Percentiles rank a stretch among this genome's conserved stretches.
phyloP scores from a whole-genome alignment of 2,113 vertebrate species.

The Athene cunicularia region DNA sequence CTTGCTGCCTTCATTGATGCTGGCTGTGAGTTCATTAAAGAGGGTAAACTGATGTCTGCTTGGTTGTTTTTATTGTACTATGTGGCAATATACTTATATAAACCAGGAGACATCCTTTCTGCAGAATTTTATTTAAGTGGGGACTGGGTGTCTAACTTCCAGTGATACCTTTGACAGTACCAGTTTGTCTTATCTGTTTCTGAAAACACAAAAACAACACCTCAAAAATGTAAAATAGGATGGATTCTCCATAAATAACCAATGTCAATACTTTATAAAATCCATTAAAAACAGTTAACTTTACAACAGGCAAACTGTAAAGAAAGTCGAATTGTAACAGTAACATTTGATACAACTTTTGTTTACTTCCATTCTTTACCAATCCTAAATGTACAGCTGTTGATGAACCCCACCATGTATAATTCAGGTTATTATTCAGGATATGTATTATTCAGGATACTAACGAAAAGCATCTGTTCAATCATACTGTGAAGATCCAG shows the following conservation, averaged over 20 bases:
- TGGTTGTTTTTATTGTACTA: not conserved
- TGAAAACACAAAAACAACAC: not conserved
- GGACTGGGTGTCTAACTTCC: not conserved
- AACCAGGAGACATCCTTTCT: not conserved
- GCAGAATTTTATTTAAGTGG: not conserved
- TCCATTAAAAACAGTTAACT: not conserved
- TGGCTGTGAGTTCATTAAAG: not conserved
- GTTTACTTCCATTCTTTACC: not conserved
- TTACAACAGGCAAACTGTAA: not conserved
- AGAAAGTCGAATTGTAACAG: not conserved
- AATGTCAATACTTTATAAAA: not conserved
- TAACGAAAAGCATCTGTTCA: not conserved
- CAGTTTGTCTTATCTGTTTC: not conserved
- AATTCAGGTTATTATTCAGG: not conserved
- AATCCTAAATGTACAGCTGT: not conserved
- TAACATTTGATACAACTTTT: not conserved
- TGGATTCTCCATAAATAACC: not conserved
- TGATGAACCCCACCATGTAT: not conserved
- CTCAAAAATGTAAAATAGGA: not conserved
- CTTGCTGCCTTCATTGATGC: not conserved
- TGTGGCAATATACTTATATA: not conserved
- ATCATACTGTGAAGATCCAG: not conserved
- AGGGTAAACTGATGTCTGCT: not conserved
- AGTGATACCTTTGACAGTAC: not conserved
- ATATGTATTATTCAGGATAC: not conserved